phyloP scores from a whole-genome alignment of 2,888 invertebrate genomes.

The Drosophila mercatorum region DNA sequence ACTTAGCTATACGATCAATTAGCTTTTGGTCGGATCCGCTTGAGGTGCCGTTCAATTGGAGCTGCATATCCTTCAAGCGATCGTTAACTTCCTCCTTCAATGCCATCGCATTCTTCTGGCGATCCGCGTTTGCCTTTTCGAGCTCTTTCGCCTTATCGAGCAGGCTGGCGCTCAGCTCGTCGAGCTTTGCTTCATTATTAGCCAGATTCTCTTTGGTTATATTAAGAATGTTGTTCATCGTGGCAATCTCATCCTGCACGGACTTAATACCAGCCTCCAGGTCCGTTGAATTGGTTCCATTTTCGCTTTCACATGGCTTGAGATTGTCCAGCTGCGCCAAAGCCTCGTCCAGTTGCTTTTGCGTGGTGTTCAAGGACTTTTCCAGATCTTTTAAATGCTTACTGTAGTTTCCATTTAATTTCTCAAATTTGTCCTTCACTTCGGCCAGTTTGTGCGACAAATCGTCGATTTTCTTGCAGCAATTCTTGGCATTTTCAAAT shows the following conservation, averaged over 20 bases:
- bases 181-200: constrained; percentile 5
- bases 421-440: neutral
- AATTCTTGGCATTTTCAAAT: constrained; percentile 1
- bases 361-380: neutral
- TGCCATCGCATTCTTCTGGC: neutral
- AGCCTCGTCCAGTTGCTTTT: neutral
- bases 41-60: neutral
- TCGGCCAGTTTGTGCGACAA: neutral
- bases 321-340: neutral
- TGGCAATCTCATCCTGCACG: neutral
- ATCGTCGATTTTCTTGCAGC: constrained; percentile 26
- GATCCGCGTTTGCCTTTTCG: neutral
- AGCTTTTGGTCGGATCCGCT: neutral
- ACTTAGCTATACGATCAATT: neutral
- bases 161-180: neutral
- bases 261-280: neutral
- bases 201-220: neutral
- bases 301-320: neutral
- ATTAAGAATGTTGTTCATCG: neutral
- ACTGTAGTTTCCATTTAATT: constrained; percentile 15
- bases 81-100: neutral
- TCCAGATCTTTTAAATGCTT: constrained; percentile 5
- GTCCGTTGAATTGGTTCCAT: neutral
- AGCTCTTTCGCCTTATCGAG: constrained; percentile 5
- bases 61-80: neutral